Evolutionary conservation across 2,113 vertebrate species (phyloP).

Genomic region (Megaptera novaeangliae): DNA sequence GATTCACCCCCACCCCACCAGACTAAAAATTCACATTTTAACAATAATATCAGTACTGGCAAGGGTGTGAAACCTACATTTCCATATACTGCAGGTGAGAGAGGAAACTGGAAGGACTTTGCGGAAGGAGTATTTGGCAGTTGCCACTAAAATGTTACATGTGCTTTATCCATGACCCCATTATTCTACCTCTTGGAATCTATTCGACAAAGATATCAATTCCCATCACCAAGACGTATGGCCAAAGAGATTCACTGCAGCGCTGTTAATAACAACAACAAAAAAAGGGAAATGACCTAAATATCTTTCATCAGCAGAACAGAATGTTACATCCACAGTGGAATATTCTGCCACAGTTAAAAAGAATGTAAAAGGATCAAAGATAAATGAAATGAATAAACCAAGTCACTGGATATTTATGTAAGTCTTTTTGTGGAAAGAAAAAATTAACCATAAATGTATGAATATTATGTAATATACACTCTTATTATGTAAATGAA

Average conservation of each 20-base stretch:
- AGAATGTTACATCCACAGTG: background rate
- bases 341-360: background rate
- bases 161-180: background rate
- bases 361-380: background rate
- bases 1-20: background rate
- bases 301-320: background rate
- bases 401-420: background rate
- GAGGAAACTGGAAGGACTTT: background rate
- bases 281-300: background rate
- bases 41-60: background rate
- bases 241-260: background rate
- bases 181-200: background rate
- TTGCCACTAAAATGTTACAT: background rate
- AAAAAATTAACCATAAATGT: background rate
- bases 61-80: background rate
- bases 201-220: background rate
- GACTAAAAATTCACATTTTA: background rate
- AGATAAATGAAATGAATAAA: background rate
- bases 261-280: background rate
- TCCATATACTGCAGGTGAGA: rapidly evolving
- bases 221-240: background rate
- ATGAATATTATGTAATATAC: too few species aligned
- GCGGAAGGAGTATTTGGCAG: background rate
- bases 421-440: background rate
- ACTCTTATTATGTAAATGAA: background rate